These are phyloP conservation scores for Orientallactaga sibirica DNA, from an alignment of 2,797 vertebrate species.

Conservation along the genomic window DNA sequence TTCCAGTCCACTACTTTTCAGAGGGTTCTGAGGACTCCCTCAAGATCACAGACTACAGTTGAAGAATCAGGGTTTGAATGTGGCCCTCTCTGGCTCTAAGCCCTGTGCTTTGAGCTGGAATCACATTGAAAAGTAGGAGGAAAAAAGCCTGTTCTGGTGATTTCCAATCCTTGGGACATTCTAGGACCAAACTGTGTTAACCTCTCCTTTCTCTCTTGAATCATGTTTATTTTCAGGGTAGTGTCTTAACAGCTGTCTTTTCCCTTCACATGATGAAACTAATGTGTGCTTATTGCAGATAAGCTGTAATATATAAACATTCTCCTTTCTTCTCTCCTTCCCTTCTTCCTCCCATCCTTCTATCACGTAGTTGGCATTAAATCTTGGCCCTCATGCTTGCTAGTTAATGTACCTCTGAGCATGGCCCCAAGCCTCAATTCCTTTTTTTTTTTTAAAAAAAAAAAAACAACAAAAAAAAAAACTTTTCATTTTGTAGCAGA, in stretches of 20 bases:
- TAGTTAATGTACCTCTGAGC: neutral
- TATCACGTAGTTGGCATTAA: neutral
- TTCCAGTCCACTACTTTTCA: neutral
- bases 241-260: neutral
- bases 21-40: neutral
- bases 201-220: neutral
- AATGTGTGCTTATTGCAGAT: neutral
- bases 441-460: no score
- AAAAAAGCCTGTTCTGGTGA: neutral
- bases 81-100: neutral
- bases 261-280: neutral
- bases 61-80: neutral
- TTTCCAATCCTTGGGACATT: neutral
- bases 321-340: no score
- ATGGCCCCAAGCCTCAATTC: rapidly evolving
- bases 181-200: neutral
- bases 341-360: no score
- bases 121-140: neutral
- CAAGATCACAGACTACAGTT: neutral
- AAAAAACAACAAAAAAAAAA: no score
- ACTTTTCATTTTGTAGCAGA: no score
- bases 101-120: neutral
- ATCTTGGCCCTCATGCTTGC: neutral
- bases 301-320: constrained; percentile 20
- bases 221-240: neutral